Percentiles rank a stretch among this genome's conserved stretches.
Evolutionary conservation across 2,113 vertebrate species (phyloP).

Genomic region (Gymnogyps californianus): DNA sequence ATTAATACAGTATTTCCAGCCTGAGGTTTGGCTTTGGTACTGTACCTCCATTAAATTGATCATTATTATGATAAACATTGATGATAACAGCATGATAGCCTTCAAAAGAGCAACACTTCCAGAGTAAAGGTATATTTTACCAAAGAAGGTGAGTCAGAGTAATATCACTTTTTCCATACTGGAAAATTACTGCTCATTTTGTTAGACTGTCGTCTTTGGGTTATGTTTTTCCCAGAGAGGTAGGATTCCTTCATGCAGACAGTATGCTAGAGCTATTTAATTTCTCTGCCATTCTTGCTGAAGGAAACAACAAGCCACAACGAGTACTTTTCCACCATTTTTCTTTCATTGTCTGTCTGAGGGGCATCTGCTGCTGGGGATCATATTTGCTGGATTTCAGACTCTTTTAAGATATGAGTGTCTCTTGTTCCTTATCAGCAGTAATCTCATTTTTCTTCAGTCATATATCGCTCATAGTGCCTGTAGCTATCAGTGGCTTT

Average conservation of each 20-base stretch:
- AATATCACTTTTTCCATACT: neutral
- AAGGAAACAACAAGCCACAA: slow-evolving; percentile 27
- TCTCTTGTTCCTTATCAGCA: slow-evolving; percentile 44
- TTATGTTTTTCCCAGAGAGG: neutral
- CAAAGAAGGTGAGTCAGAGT: neutral
- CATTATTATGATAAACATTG: neutral
- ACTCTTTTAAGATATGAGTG: slow-evolving; percentile 44
- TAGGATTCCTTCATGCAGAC: neutral
- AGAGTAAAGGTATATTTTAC: neutral
- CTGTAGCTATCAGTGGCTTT: slow-evolving; percentile 46
- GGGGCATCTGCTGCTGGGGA: slow-evolving; percentile 35
- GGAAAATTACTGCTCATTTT: neutral
- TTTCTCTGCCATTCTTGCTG: neutral
- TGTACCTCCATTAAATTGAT: neutral
- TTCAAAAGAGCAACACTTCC: neutral
- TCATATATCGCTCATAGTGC: slow-evolving; percentile 3
- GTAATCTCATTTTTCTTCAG: slow-evolving; percentile 60
- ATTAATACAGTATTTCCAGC: neutral
- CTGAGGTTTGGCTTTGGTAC: neutral
- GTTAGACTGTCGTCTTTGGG: neutral
- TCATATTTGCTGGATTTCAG: slow-evolving; percentile 51
- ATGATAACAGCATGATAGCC: neutral
- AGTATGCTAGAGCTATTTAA: neutral
- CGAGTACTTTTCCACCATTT: slow-evolving; percentile 24
- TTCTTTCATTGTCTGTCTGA: slow-evolving; percentile 47